Base-by-base conservation (phyloP, 2,888 invertebrate genomes). In the Mesodorylaimus sp. region DNA sequence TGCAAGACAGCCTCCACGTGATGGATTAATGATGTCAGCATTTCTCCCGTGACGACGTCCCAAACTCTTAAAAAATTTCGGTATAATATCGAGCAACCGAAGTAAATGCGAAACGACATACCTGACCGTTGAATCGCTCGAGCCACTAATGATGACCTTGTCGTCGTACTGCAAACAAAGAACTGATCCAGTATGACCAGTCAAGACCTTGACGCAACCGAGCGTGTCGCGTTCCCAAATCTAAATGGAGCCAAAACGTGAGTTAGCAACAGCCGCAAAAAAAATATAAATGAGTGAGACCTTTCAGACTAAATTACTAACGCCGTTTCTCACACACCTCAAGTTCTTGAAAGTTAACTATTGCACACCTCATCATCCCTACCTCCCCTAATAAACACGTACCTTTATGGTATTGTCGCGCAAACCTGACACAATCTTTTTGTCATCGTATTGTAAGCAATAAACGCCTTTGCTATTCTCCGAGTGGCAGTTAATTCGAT, bases 391-490 rank as follows among this genome's bases (percentile, higher is more conserved):
- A n/a, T n/a, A n/a, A n/a, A 39, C 3, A 46, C 53, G 47, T 50
- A 71, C 70, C 75, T 99, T 99, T 63, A 99, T 97, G 16, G 97
- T 99, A 72, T 99, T 99, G 72, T 99, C 97, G 60, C 97, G 75
- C 48, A 99, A 77, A 24, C 97, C 97, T 47, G 93, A 93, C 1
- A 99, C 91, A 59, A 99, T 97, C 72, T 97, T 95, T 62, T 86
- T 81, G 70, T 99, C 95, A 67, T 99, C 97, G 66, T 99, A 99
- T 70, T 99, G 97, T 56, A 99, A 74, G 69, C 97, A 99, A 73
- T 99, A 99, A 2, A 99, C 97, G 52, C 97, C 97, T 75, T 99
- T 99, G 55, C 93, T 95, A 68, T 93, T 93, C 70, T 97, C 97
- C 54, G 93, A 93, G 57, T 89, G 79, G 71, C 97, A 99, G 70